Percentiles rank a stretch among this genome's conserved stretches.
Evolutionary conservation across 64 coral and sea anemone genomes (phyloP).

Genomic region (Dendrophyllia cribrosa): DNA sequence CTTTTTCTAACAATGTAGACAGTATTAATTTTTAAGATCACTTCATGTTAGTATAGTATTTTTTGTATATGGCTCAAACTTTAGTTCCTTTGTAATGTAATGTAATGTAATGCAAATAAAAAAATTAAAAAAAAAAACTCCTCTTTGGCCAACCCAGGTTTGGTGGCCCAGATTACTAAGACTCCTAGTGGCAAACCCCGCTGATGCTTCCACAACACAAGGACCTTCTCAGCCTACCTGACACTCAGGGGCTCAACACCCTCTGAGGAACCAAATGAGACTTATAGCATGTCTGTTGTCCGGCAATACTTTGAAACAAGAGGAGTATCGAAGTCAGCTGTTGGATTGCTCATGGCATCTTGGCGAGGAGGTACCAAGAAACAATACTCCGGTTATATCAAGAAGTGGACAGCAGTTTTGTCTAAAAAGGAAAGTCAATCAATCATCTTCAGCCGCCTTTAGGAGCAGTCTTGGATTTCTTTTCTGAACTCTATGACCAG

Average conservation of each 20-base stretch:
- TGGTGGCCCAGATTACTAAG: slow-evolving; percentile 44
- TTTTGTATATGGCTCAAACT: no score
- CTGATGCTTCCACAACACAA: slow-evolving; percentile 28
- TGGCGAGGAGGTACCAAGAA: slow-evolving; percentile 54
- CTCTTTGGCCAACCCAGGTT: slow-evolving; percentile 39
- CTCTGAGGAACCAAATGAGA: slow-evolving; percentile 25
- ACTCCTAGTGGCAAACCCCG: slow-evolving; percentile 14
- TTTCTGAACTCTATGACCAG: slow-evolving; percentile 38
- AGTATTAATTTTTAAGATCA: no score
- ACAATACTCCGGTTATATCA: slow-evolving; percentile 56
- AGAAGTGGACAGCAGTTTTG: slow-evolving; percentile 71
- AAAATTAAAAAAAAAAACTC: no score
- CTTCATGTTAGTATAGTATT: no score
- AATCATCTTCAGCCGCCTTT: slow-evolving; percentile 22
- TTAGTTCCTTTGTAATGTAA: no score
- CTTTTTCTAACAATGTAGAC: no score
- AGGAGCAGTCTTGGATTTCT: slow-evolving; percentile 23
- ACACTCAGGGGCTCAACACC: slow-evolving; percentile 51
- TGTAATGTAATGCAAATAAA: no score
- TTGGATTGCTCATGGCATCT: slow-evolving; percentile 63
- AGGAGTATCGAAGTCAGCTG: slow-evolving; percentile 35
- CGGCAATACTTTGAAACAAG: slow-evolving; percentile 36
- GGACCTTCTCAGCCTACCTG: slow-evolving; percentile 41
- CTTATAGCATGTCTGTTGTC: slow-evolving; percentile 66
- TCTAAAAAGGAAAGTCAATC: slow-evolving; percentile 51